Conservation (phyloP, 30 jellyfish, hydroid and myxozoan species). For the Turritopsis rubra region DNA sequence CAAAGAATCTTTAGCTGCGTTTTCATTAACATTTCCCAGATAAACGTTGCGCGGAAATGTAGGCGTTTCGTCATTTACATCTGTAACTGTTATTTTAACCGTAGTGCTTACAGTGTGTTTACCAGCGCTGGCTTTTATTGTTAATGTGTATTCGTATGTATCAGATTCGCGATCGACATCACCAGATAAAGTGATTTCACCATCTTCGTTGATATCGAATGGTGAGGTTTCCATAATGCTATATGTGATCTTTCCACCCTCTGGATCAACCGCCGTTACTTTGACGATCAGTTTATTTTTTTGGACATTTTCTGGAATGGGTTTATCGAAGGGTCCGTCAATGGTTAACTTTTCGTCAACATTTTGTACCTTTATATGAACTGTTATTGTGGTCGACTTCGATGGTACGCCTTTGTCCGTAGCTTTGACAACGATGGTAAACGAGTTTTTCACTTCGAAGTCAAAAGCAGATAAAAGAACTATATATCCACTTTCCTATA, state of each 20-base stretch:
- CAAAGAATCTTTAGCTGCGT: neutral
- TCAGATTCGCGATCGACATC: neutral
- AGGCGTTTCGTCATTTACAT: slow-evolving; percentile 81
- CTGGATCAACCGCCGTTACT: slow-evolving; percentile 18
- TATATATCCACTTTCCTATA: neutral
- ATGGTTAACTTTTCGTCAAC: neutral
- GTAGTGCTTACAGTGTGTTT: slow-evolving; percentile 30
- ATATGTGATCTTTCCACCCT: neutral
- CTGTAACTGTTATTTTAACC: slow-evolving; percentile 48
- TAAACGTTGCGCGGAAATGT: slow-evolving; percentile 15
- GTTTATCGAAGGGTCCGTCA: slow-evolving; percentile 2
- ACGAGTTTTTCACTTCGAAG: slow-evolving; percentile 41
- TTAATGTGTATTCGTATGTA: neutral
- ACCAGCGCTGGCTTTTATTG: slow-evolving; percentile 40
- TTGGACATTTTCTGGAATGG: neutral
- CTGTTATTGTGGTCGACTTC: slow-evolving; percentile 33
- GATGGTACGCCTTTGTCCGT: slow-evolving; percentile 52
- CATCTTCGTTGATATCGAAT: neutral
- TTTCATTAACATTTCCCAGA: neutral
- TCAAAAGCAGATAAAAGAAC: slow-evolving; percentile 43
- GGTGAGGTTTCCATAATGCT: neutral
- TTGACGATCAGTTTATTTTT: neutral
- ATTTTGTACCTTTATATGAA: neutral
- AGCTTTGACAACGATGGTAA: slow-evolving; percentile 50
- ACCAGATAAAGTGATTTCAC: neutral